Evolutionary conservation across 2,113 vertebrate genomes (phyloP), one percentile per base, ranked within the genome.

Genomic region (Capreolus pygargus): DNA sequence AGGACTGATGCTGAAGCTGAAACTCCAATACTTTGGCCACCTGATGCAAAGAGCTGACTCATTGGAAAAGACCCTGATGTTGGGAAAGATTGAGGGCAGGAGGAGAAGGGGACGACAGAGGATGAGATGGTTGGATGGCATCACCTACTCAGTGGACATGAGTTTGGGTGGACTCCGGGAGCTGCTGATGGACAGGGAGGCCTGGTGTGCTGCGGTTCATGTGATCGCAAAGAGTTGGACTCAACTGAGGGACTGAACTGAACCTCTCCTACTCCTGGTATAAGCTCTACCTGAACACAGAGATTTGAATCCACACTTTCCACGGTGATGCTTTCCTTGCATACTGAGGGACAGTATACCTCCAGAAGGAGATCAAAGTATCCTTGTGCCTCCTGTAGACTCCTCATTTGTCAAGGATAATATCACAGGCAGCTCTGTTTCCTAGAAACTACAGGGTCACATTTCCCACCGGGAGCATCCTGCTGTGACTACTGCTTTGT

Each of bases 21-120:
- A 70, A 21, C n/a, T 11, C 9, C 64, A 36, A 6, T 70, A 70
- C 8, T 70, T 36, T 36, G 64, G n/a, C 1, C 19, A 10, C 1
- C 17, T 70, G 4, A 21, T 21, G 64, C 0, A 0, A 21, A 36
- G 4, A 21, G 17, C 17, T 70, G 64, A 36, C n/a, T 70, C n/a
- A 21, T 70, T 70, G 5, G 64, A 70, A 36, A 36, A 21, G 64
- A 36, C 9, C 2, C 64, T 21, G 9, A 70, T 70, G 17, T 5
- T 70, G 9, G 17, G n/a, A 36, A 36, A 36, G 17, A 36, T 2
- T 70, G 64, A 36, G 21, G n/a, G 2, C 64, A 70, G n/a, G 64
- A 70, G 17, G 17, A 70, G 5, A 70, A 70, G 17, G n/a, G n/a
- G n/a, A 70, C 0, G 17, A 11, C 64, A 70, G 64, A 21, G n/a